phyloP scores from a whole-genome alignment of 2,113 vertebrate genomes.

The Trogon melanurus region DNA sequence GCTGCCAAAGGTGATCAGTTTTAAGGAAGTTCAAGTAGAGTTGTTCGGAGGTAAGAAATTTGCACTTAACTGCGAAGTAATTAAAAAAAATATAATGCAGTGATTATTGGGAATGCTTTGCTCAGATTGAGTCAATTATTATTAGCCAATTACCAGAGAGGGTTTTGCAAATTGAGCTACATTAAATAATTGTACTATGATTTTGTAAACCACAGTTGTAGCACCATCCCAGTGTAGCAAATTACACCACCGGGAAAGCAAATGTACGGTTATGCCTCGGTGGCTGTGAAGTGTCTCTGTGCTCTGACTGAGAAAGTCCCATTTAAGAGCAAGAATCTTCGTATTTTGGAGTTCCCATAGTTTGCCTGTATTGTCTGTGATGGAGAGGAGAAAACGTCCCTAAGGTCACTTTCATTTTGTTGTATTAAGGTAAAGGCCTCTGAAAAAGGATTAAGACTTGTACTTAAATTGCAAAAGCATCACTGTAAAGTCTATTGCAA shows the following conservation, averaged over 20 bases:
- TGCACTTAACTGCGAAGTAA: not conserved
- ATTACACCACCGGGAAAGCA: not conserved
- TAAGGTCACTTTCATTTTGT: slow-evolving; percentile 35
- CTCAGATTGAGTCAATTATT: not conserved
- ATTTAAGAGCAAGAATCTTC: not conserved
- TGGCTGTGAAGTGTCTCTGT: not conserved
- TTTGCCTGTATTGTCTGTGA: not conserved
- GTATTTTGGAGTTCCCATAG: not conserved
- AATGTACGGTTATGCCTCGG: not conserved
- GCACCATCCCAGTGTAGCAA: not conserved
- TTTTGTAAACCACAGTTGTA: not conserved
- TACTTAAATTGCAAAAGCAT: slow-evolving; percentile 20
- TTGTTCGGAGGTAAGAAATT: not conserved
- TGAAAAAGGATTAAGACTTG: slow-evolving; percentile 36
- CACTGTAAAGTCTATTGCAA: not conserved
- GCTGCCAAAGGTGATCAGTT: not conserved
- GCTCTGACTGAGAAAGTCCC: not conserved
- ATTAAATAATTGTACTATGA: not conserved
- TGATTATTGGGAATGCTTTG: not conserved
- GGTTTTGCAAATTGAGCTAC: not conserved
- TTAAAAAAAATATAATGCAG: not conserved
- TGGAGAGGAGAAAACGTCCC: slow-evolving; percentile 6
- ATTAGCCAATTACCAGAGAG: not conserved
- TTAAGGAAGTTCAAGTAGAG: not conserved
- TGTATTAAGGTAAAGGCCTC: slow-evolving; percentile 27